phyloP scores from a whole-genome alignment of 1,140 invertebrate genomes.

The Catajapyx aquilonaris region DNA sequence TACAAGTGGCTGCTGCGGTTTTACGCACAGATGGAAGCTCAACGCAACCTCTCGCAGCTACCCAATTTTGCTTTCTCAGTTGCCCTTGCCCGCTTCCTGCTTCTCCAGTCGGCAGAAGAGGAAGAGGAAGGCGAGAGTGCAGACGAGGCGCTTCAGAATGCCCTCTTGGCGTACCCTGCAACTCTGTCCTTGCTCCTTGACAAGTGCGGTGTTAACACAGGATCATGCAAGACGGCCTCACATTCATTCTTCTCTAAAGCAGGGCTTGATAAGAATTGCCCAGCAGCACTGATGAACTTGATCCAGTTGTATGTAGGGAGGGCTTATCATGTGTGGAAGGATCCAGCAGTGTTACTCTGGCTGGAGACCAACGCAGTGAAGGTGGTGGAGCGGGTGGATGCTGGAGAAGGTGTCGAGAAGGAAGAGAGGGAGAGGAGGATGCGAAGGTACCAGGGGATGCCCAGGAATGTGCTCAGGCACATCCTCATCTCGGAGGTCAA shows the following conservation, averaged over 20 bases:
- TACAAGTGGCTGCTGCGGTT: conserved; percentile 62
- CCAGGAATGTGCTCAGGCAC: conserved; percentile 51
- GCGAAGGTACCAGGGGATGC: conserved; percentile 39
- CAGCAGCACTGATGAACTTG: conserved; percentile 45
- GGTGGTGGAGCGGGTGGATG: conserved; percentile 40
- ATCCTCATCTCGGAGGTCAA: conserved; percentile 61
- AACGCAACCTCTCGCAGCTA: conserved; percentile 50
- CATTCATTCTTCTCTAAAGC: conserved; percentile 29
- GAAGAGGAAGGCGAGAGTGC: conserved; percentile 26
- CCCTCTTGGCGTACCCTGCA: conserved; percentile 65
- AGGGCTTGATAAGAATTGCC: too few relatives aligned
- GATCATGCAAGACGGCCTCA: too few relatives aligned
- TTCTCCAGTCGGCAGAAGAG: conserved; percentile 10
- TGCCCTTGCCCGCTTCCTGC: conserved; percentile 50
- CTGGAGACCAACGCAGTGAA: conserved; percentile 44
- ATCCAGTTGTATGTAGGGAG: conserved; percentile 50
- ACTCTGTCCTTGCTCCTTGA: conserved; percentile 49
- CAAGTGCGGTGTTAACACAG: too few relatives aligned
- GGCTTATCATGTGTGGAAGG: conserved; percentile 56
- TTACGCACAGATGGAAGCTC: conserved; percentile 37
- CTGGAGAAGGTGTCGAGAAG: conserved; percentile 30
- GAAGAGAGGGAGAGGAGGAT: conserved; percentile 37
- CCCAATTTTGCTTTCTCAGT: conserved; percentile 76
- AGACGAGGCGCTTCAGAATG: conserved; percentile 42
- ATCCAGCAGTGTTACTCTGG: conserved; percentile 50